Base-by-base conservation (phyloP, 92 coral and sea anemone genomes). In the Epizoanthus illoricatus region DNA sequence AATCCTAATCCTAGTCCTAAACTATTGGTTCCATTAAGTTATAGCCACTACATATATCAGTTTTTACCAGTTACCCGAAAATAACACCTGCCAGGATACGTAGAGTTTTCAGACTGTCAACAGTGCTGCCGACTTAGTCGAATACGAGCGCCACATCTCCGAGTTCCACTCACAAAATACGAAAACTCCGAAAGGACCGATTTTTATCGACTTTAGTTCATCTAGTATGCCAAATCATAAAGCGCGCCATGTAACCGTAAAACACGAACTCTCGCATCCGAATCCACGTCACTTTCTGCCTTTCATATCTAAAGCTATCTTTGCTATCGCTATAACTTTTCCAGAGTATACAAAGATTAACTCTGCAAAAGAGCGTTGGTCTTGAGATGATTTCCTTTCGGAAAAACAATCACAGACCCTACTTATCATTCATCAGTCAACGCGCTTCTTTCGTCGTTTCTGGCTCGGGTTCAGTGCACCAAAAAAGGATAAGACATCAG, bases 331-430 rank as follows among this genome's bases (percentile, higher is more conserved):
- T 41, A 4, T 28, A 24, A 66, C 71, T 10, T 33, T 24, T 36
- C 72, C 49, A 36, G 71, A 66, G 17, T n/a, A 24, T 19, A 19
- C 28, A 7, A 66, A 17, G 13, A 65, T 1, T 7, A 12, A 28
- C 73, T 68, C 73, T 68, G 73, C 73, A 68, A 68, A 68, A 68
- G 73, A 68, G 73, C 16, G 0, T 33, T 39, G 73, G 42, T 68
- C 49, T 52, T 8, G 41, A 64, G 73, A 5, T 33, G 73, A 3
- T 68, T 68, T 68, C 73, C 73, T 1, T 39, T 19, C 49, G 7
- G 18, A 41, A 33, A 33, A 28, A 66, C 71, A 28, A 66, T 24
- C 45, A 12, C 70, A 65, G 39, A 65, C 70, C 69, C 43, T 28
- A 28, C 36, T 28, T 65, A 39, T 24, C 73, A 68, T 39, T 68